Base-by-base conservation (phyloP, 2,113 vertebrate genomes). In the Amia ocellicauda region DNA sequence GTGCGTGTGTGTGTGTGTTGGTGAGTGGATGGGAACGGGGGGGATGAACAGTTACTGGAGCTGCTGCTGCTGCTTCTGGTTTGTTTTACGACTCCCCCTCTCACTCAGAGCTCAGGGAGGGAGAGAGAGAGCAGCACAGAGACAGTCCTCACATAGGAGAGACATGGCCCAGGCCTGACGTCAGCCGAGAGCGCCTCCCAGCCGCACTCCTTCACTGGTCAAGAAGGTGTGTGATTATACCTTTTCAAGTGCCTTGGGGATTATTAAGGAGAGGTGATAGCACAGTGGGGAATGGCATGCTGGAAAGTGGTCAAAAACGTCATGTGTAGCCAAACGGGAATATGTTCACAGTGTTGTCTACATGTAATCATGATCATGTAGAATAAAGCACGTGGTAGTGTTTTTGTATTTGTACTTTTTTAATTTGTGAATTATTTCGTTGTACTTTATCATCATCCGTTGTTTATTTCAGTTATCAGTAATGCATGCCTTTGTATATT, bases 41-140 rank as follows among this genome's bases (percentile, higher is more conserved):
- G 80, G 70, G 69, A 70, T 72, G 70, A 62, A 81, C 76, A 71
- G 78, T 86, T 84, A 81, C 81, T 82, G 74, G 79, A 84, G 81
- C 76, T 75, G 77, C 80, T 74, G 76, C 80, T 66, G 78, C 10
- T 72, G 76, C 66, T 75, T 76, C 74, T 61, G 69, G 27, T 9
- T 40, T 47, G 60, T 41, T 69, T 60, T 71, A 78, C 78, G 75
- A 72, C 83, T 77, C 82, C 84, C 81, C 80, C 85, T 84, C 78
- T 85, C 83, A 78, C 83, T 82, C 81, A 82, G 83, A 83, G 85
- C 80, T 72, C 80, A 74, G 77, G 5, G 61, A 22, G 22, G 24
- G 51, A 73, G 78, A 86, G 75, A 54, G 80, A 76, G 82, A 82
- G 83, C 79, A 81, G 76, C 67, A 73, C 63, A 68, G 68, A 67